Evolutionary conservation across 2,113 vertebrate species (phyloP).

Genomic region (Nymphicus hollandicus): DNA sequence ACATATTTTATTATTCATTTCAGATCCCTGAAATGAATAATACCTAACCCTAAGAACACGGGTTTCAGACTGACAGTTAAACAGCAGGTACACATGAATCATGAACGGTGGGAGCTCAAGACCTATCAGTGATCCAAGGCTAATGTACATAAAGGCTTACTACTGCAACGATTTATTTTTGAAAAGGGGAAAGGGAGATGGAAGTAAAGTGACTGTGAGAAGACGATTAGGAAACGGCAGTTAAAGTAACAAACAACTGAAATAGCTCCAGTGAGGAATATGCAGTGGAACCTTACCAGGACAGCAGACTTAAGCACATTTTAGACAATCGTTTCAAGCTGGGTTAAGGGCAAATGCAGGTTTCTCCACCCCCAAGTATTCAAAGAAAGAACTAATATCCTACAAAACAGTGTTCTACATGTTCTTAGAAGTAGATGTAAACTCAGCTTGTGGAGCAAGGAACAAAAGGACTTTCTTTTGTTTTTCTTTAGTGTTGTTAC

Average conservation of each 20-base stretch:
- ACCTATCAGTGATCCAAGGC: not conserved
- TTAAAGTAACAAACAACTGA: not conserved
- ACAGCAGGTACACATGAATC: not conserved
- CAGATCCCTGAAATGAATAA: not conserved
- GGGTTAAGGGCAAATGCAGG: not conserved
- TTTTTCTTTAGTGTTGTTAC: not conserved
- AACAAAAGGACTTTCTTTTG: not conserved
- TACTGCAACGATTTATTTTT: not conserved
- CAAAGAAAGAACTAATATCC: not conserved
- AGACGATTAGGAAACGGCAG: not conserved
- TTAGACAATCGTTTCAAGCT: not conserved
- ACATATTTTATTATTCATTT: too few species aligned
- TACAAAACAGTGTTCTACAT: not conserved
- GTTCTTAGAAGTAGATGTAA: not conserved
- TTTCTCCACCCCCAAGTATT: not conserved
- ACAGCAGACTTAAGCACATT: not conserved
- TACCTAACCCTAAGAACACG: not conserved
- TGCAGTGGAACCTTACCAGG: not conserved
- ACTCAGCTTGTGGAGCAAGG: rapidly evolving
- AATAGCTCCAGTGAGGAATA: not conserved
- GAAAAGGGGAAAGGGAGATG: not conserved
- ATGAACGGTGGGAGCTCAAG: not conserved
- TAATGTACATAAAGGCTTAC: not conserved
- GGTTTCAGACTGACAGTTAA: not conserved
- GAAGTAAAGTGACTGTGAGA: not conserved